These are phyloP conservation scores for Chloromyia formosa DNA, from an alignment of 2,888 invertebrate species.

Conservation along the genomic window DNA sequence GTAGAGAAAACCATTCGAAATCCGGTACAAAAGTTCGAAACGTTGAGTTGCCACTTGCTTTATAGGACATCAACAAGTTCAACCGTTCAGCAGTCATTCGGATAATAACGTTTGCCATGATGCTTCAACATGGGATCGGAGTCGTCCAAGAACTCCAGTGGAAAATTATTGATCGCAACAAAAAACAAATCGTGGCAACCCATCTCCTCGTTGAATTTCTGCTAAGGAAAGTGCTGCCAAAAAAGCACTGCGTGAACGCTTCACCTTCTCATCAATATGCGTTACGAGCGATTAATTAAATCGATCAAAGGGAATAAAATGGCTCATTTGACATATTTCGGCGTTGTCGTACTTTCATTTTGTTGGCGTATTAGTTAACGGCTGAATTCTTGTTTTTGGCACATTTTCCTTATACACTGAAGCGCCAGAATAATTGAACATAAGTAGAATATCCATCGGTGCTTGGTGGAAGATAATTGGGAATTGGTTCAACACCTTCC, in stretches of 20 bases:
- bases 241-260: conserved; percentile 25
- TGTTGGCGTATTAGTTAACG: conserved; percentile 1
- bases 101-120: neutral
- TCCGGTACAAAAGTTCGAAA: neutral
- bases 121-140: neutral
- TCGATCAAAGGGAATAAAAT: conserved; percentile 50
- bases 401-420: no score
- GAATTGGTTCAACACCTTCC: no score
- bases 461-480: no score
- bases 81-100: no score
- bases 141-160: conserved; percentile 4
- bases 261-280: conserved; percentile 48
- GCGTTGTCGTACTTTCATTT: conserved; percentile 43
- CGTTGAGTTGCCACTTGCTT: no score
- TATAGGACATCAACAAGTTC: conserved; percentile 19
- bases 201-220: neutral
- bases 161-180: neutral
- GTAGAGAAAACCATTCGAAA: neutral
- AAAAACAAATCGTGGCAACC: conserved; percentile 16
- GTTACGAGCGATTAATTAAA: conserved; percentile 50
- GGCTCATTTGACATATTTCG: conserved; percentile 51
- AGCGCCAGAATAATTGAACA: no score
- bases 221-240: neutral
- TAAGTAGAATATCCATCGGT: no score
- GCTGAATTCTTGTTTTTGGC: no score